phyloP scores from a whole-genome alignment of 2,113 vertebrate genomes.

The Genyomyrus donnyi region DNA sequence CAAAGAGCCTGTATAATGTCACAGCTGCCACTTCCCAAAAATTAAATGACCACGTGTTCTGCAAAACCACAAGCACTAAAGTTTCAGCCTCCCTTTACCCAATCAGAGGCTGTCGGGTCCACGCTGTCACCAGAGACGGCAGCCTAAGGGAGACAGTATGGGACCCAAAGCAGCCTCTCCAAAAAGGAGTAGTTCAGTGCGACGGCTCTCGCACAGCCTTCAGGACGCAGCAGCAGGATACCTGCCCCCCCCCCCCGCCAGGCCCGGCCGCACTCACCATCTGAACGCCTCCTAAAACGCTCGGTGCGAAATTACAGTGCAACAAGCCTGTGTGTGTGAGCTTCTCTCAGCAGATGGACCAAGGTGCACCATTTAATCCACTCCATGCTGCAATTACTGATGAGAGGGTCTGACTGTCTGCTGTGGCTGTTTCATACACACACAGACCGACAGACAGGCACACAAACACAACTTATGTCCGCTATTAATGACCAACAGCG shows the following conservation, averaged over 20 bases:
- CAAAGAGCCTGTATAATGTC: neutral
- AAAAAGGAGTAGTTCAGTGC: neutral
- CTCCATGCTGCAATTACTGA: neutral
- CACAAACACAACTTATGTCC: neutral
- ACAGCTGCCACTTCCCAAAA: neutral
- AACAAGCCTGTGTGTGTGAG: slow-evolving; percentile 22
- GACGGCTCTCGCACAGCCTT: neutral
- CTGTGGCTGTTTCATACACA: neutral
- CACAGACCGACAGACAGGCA: neutral
- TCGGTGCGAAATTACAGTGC: slow-evolving; percentile 35
- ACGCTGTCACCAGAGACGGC: neutral
- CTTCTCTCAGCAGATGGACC: slow-evolving; percentile 23
- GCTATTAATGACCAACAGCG: neutral
- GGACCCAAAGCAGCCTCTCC: neutral
- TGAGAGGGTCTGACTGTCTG: neutral
- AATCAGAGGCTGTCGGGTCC: neutral
- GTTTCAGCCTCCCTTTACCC: neutral
- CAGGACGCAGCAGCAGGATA: neutral
- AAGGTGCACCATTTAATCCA: neutral
- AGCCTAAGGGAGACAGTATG: neutral
- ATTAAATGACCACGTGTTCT: too few species aligned
- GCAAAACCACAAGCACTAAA: neutral
- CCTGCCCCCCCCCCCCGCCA: neutral
- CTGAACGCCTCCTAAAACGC: slow-evolving; percentile 32
- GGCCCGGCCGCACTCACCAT: neutral